Evolutionary conservation across 1,140 invertebrate species (phyloP).

Genomic region (Delia radicum): DNA sequence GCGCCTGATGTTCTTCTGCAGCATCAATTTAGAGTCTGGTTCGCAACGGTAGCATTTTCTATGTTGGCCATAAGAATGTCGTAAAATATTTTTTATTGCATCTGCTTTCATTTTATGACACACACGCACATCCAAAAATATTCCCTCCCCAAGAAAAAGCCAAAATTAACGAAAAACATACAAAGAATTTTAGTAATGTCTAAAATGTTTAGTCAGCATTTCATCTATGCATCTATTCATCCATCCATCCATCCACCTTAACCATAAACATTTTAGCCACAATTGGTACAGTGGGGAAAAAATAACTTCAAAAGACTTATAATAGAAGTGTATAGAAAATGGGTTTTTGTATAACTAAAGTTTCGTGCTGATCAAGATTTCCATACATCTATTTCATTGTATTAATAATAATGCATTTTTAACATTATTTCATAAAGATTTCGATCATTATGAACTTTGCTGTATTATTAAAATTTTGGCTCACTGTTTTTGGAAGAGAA

Average conservation of each 20-base stretch:
- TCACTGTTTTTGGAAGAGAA: too few species aligned
- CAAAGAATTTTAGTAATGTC: neutral
- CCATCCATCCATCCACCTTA: constrained; percentile 2
- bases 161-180: neutral
- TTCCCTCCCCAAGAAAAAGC: neutral
- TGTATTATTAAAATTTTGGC: too few species aligned
- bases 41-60: neutral
- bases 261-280: constrained; percentile 4
- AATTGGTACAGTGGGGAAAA: neutral
- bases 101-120: constrained; percentile 14
- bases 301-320: neutral
- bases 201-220: constrained; percentile 20
- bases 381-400: too few species aligned
- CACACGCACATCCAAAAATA: neutral
- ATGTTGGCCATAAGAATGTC: constrained; percentile 19
- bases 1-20: neutral
- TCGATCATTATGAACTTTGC: too few species aligned
- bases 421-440: too few species aligned
- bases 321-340: neutral
- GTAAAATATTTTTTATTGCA: constrained; percentile 21
- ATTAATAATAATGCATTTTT: too few species aligned
- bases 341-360: too few species aligned
- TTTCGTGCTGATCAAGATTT: too few species aligned
- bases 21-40: neutral
- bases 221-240: neutral